Evolutionary conservation across 2,888 invertebrate species (phyloP).

Genomic region (Tetramorium bicarinatum): DNA sequence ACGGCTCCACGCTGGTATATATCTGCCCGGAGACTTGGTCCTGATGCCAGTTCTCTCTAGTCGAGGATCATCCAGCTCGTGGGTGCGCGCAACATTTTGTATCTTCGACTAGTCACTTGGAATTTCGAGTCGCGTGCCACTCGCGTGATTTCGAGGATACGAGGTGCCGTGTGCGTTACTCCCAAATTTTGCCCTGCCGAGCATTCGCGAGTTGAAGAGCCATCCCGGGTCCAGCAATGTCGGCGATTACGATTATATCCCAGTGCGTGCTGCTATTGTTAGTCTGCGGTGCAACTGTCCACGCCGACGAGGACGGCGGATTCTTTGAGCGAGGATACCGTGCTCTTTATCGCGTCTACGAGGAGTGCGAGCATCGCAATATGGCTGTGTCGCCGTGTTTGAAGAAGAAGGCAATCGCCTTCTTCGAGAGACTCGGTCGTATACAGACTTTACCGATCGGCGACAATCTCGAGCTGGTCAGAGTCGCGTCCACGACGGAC

Average conservation of each 20-base stretch:
- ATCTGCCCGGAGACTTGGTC: slow-evolving; percentile 74
- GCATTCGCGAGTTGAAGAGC: slow-evolving; percentile 10
- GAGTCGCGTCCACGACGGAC: slow-evolving; percentile 86
- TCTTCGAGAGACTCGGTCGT: slow-evolving; percentile 92
- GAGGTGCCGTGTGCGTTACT: slow-evolving; percentile 37
- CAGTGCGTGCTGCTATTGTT: slow-evolving; percentile 73
- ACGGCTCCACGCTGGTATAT: slow-evolving; percentile 78
- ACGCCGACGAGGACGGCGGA: slow-evolving; percentile 84
- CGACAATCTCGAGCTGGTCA: slow-evolving; percentile 91
- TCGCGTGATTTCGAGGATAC: slow-evolving; percentile 22
- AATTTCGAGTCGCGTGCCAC: slow-evolving; percentile 19
- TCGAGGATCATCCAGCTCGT: slow-evolving; percentile 75
- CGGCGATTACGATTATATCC: slow-evolving; percentile 47
- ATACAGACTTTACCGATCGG: slow-evolving; percentile 90
- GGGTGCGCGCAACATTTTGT: slow-evolving; percentile 72
- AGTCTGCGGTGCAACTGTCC: slow-evolving; percentile 57
- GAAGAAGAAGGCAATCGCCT: slow-evolving; percentile 93
- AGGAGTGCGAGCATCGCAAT: slow-evolving; percentile 91
- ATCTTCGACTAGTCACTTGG: slow-evolving; percentile 26
- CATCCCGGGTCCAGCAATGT: slow-evolving; percentile 18
- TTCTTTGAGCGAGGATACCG: slow-evolving; percentile 88
- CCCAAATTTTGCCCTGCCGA: neutral
- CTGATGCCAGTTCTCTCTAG: slow-evolving; percentile 81
- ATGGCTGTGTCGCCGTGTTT: slow-evolving; percentile 91
- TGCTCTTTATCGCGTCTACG: slow-evolving; percentile 91